Evolutionary conservation across 2,113 vertebrate species (phyloP), one percentile per base, ranked within the genome.

Genomic region (Anolis carolinensis): DNA sequence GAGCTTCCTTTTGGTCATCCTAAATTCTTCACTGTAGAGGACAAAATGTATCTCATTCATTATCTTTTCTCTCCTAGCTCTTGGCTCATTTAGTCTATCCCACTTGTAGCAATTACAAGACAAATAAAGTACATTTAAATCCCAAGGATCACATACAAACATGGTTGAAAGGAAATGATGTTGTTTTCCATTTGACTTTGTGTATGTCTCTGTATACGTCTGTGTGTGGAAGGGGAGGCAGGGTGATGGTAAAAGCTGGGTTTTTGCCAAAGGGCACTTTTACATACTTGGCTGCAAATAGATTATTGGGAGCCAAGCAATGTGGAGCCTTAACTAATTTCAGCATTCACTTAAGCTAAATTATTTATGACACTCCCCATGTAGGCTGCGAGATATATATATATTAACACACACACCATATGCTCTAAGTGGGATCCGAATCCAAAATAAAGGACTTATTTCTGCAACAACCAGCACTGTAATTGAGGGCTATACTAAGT

Each of bases 291-390:
- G 95, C 95, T 94, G 93, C 93, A 96, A 95, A 95, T 88, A 95
- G 93, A 91, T 86, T 77, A 84, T 86, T 84, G 84, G 88, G 94
- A 96, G 95, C 96, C 96, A 96, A 96, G 95, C 94, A 95, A 94
- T 92, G 93, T 0, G 68, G 94, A 95, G 95, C 94, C 94, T 95
- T 93, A 93, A 94, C 95, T 96, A 96, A 96, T 96, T 96, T 96
- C 96, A 96, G 93, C 95, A 91, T 97, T 96, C 96, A 96, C 91
- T 95, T 95, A 95, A 94, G 95, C 92, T 91, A 95, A 96, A 96
- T 96, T 96, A 96, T 96, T 96, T 96, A 96, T 95, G 95, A 95
- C 93, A 91, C 90, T 92, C 91, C 87, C 84, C 62, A 16, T 89
- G 85, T 70, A 79, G 73, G 67, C 88, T 86, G 91, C 85, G 85